phyloP scores from a whole-genome alignment of 2,113 vertebrate species.

The Tragulus kanchil region DNA sequence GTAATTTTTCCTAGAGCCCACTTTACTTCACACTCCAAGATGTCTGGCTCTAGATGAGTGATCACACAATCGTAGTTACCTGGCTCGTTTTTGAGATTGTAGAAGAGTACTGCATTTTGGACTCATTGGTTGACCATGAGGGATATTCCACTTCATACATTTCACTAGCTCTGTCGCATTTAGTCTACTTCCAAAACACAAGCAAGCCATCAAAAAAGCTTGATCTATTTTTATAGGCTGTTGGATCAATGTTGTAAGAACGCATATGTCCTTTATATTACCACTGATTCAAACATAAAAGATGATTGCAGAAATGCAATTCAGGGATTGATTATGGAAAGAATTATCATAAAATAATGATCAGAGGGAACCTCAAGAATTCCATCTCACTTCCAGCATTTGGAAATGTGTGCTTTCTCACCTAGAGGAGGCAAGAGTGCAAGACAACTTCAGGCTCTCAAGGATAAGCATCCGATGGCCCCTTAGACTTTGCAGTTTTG shows the following conservation, averaged over 20 bases:
- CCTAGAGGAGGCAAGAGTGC: too few relatives aligned
- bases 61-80: too few relatives aligned
- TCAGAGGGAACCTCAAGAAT: neutral
- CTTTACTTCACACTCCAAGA: too few relatives aligned
- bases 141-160: neutral
- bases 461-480: neutral
- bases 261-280: neutral
- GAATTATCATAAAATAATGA: neutral
- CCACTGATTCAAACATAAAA: neutral
- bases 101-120: too few relatives aligned
- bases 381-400: neutral
- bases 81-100: too few relatives aligned
- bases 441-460: neutral
- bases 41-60: too few relatives aligned
- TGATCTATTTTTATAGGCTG: neutral
- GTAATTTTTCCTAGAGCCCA: too few relatives aligned
- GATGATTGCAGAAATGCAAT: neutral
- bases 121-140: too few relatives aligned
- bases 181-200: neutral
- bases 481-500: neutral
- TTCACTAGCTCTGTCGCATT: neutral
- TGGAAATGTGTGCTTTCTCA: neutral
- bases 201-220: neutral
- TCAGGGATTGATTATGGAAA: neutral
- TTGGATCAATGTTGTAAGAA: neutral